phyloP scores from a whole-genome alignment of 1,140 invertebrate genomes.

The Drosophila parvula region DNA sequence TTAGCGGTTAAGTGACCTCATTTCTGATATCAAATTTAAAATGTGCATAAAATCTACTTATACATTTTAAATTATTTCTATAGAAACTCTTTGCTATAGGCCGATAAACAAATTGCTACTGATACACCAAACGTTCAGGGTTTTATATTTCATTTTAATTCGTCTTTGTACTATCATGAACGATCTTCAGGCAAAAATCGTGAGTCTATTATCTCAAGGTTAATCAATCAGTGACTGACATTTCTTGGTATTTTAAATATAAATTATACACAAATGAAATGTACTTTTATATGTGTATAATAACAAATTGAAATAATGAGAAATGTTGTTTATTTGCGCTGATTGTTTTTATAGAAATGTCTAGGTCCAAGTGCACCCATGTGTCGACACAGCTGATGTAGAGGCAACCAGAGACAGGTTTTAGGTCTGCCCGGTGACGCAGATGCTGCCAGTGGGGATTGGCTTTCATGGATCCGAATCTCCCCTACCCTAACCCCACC shows the following conservation, averaged over 20 bases:
- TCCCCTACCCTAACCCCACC: neutral
- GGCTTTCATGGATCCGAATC: slow-evolving; percentile 34
- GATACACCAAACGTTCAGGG: neutral
- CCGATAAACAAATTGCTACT: no score
- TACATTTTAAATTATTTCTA: neutral
- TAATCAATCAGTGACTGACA: slow-evolving; percentile 16
- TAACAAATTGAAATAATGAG: neutral
- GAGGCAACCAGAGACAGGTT: slow-evolving; percentile 47
- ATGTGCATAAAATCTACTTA: neutral
- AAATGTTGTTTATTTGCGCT: slow-evolving; percentile 17
- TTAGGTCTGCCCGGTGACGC: slow-evolving; percentile 41
- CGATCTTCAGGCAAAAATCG: neutral
- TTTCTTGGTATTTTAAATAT: slow-evolving; percentile 7
- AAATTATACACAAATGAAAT: neutral
- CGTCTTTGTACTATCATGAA: neutral
- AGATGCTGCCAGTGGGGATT: slow-evolving; percentile 46
- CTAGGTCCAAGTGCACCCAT: slow-evolving; percentile 34
- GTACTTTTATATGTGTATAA: neutral
- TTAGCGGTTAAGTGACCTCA: slow-evolving; percentile 13
- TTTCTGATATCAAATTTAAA: slow-evolving; percentile 4
- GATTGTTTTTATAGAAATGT: slow-evolving; percentile 9
- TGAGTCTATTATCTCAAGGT: slow-evolving; percentile 3
- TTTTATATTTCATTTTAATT: neutral
- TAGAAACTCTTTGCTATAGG: neutral
- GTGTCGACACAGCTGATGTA: slow-evolving; percentile 44